These are phyloP conservation scores for Hippotragus niger DNA, from an alignment of 2,113 vertebrate species.

Conservation along the genomic window DNA sequence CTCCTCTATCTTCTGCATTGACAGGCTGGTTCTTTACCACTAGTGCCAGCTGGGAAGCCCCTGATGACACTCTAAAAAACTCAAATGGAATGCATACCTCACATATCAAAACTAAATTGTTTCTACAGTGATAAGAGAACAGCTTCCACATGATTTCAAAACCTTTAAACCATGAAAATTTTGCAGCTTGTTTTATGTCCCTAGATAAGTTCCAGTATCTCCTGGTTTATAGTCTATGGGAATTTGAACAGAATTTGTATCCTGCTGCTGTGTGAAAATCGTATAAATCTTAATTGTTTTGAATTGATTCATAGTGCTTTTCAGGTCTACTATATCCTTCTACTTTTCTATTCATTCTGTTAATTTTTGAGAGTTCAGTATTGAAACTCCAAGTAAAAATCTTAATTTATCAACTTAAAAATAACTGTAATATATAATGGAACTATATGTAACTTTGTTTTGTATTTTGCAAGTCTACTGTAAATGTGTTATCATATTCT, in stretches of 20 bases:
- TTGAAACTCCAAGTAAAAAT: background rate
- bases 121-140: background rate
- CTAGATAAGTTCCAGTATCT: background rate
- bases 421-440: background rate
- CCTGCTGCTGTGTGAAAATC: background rate
- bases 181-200: background rate
- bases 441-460: background rate
- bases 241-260: background rate
- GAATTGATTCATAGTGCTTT: background rate
- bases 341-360: background rate
- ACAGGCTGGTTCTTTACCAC: background rate
- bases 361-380: background rate
- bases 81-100: background rate
- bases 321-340: background rate
- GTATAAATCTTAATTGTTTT: background rate
- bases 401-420: background rate
- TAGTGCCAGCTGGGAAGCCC: background rate
- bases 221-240: background rate
- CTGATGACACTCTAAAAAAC: background rate
- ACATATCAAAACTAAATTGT: background rate
- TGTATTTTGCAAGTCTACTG: background rate
- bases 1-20: background rate
- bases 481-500: background rate
- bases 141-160: background rate
- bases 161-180: background rate